Evolutionary conservation across 1,140 invertebrate species (phyloP).

Genomic region (Medauroidea extradentata): DNA sequence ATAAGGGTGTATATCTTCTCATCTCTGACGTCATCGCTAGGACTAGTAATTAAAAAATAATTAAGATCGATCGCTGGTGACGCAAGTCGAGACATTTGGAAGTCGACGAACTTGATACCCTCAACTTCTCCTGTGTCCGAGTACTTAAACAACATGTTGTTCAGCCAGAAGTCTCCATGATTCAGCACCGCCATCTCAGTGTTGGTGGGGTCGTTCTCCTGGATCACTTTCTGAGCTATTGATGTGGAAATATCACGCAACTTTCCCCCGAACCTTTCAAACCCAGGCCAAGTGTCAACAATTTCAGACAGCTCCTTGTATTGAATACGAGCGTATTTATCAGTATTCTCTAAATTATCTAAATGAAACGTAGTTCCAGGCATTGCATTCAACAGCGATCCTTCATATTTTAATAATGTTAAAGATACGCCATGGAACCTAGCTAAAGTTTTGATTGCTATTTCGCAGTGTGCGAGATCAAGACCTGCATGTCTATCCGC

Average conservation of each 20-base stretch:
- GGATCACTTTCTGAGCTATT: too few species aligned
- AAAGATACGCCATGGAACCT: conserved; percentile 17
- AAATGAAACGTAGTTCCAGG: background rate
- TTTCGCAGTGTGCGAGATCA: conserved; percentile 14
- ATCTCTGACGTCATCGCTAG: conserved; percentile 29
- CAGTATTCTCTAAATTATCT: background rate
- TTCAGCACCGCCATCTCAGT: conserved; percentile 1
- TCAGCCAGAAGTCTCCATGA: background rate
- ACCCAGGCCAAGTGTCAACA: too few species aligned
- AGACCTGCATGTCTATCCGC: conserved; percentile 17
- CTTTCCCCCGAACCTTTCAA: too few species aligned
- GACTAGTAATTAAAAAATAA: conserved; percentile 37
- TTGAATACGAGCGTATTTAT: background rate
- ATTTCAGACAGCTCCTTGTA: too few species aligned
- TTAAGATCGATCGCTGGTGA: conserved; percentile 38
- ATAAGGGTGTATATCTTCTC: too few species aligned
- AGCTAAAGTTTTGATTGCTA: conserved; percentile 13
- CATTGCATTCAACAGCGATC: background rate
- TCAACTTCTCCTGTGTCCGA: too few species aligned
- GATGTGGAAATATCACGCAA: too few species aligned
- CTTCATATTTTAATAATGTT: background rate
- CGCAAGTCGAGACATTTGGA: conserved; percentile 37
- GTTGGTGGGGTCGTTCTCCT: too few species aligned
- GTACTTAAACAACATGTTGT: too few species aligned
- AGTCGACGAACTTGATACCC: conserved; percentile 33